phyloP scores from a whole-genome alignment of 2,888 invertebrate species.

The Theretra japonica region DNA sequence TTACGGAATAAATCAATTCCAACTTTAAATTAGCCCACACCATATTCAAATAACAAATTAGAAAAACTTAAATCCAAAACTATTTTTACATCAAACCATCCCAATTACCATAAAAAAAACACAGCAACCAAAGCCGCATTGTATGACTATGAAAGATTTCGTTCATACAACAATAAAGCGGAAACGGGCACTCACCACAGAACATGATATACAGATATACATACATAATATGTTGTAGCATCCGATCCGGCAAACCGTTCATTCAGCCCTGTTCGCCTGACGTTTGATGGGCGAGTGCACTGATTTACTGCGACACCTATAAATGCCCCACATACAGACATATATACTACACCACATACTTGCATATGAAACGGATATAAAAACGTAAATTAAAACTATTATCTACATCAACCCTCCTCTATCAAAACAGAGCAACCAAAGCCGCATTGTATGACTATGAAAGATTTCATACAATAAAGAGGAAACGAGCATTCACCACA shows the following conservation, averaged over 20 bases:
- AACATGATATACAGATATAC: slow-evolving; percentile 14
- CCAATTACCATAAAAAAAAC: too few species aligned
- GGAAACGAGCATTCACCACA: background rate
- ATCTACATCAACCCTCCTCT: too few species aligned
- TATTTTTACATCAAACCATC: too few species aligned
- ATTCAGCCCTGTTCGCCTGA: slow-evolving; percentile 28
- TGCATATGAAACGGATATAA: background rate
- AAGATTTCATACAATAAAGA: background rate
- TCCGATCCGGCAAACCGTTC: slow-evolving; percentile 9
- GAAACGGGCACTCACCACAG: background rate
- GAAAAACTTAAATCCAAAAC: background rate
- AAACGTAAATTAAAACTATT: too few species aligned
- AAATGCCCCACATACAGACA: slow-evolving; percentile 1
- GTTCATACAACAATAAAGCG: background rate
- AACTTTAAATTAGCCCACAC: too few species aligned
- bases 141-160: background rate
- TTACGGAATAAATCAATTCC: too few species aligned
- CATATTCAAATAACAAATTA: too few species aligned
- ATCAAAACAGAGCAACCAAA: too few species aligned
- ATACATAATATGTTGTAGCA: slow-evolving; percentile 6
- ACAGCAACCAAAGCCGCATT: too few species aligned
- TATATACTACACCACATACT: background rate
- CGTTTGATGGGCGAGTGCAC: slow-evolving; percentile 29
- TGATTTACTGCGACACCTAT: slow-evolving; percentile 28
- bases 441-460: too few species aligned